These are phyloP conservation scores for Neocrepidodera transversa DNA, from an alignment of 2,888 invertebrate species.

Conservation along the genomic window DNA sequence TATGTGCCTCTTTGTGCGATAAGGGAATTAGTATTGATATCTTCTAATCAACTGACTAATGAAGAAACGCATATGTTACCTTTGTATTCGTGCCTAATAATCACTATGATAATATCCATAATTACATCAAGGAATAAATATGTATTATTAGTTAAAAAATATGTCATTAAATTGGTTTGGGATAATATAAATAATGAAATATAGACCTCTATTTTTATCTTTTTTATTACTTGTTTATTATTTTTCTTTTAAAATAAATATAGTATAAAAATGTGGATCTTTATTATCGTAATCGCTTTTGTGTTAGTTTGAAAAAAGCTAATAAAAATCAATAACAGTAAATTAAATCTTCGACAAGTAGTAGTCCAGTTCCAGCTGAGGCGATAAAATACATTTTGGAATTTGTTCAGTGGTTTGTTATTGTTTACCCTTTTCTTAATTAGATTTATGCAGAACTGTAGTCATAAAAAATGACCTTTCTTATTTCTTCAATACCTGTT, in stretches of 20 bases:
- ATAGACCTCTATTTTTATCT: too few species aligned
- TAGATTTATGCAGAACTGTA: conserved; percentile 10
- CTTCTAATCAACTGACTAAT: conserved; percentile 60
- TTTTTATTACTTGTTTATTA: too few species aligned
- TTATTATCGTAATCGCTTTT: too few species aligned
- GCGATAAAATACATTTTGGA: background rate
- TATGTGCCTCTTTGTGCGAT: conserved; percentile 60
- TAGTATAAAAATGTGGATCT: too few species aligned
- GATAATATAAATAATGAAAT: too few species aligned
- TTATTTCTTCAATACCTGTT: conserved; percentile 6
- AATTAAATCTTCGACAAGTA: too few species aligned
- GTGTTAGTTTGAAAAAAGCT: too few species aligned
- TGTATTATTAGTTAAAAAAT: background rate
- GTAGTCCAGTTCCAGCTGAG: too few species aligned
- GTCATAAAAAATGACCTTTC: conserved; percentile 12
- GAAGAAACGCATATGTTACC: conserved; percentile 60
- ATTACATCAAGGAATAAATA: background rate
- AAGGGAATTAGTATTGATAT: conserved; percentile 61
- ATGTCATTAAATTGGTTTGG: too few species aligned
- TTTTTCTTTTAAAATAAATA: too few species aligned
- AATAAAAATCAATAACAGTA: too few species aligned
- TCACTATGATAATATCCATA: conserved; percentile 10
- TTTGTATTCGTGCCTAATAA: conserved; percentile 48
- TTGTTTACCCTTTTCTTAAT: conserved; percentile 7
- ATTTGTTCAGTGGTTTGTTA: conserved; percentile 2